Base-by-base conservation (phyloP, 2,797 vertebrate species). In the Petrocephalus sullivani region DNA sequence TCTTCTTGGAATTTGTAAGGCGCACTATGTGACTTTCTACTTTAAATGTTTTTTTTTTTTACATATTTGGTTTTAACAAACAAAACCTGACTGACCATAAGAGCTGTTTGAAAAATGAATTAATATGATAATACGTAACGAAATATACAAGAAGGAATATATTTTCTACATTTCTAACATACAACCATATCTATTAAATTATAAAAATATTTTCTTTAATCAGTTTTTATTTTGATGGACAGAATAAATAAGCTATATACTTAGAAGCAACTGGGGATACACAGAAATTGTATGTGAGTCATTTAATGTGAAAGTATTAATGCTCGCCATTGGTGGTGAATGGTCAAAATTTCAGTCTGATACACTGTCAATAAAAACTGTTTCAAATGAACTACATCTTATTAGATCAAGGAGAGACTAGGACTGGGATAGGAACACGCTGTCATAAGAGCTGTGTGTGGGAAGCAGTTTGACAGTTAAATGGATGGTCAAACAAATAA, bases 181-280 rank as follows among this genome's bases (percentile, higher is more conserved):
- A 86, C 33, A 58, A 28, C 12, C 56, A 28, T 54, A 54, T 86
- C 14, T 41, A 60, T 86, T 41, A 23, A 54, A 58, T 58, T 86
- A 58, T n/a, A 60, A 61, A 84, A 86, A 58, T 28, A 86, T 41
- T 60, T 57, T 85, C 53, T 58, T 57, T 33, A 54, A 53, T 53
- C 16, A 86, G 16, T 41, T 58, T 88, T 85, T 85, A 88, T 28
- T 85, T 67, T 41, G 71, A 46, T 78, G 75, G 75, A 81, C 19
- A 10, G 75, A 71, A 8, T 21, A 88, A 60, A 86, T 61, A 67
- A 64, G 75, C 28, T 88, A 28, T 64, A 84, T 85, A 51, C 23
- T 81, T 81, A 37, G 58, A 23, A 53, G 46, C 53, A 58, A 37
- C 78, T 60, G 71, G 78, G 54, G 7, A 41, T 51, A 10, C 21